Evolutionary conservation across 2,888 invertebrate genomes (phyloP).

Genomic region (Eilema griseolum): DNA sequence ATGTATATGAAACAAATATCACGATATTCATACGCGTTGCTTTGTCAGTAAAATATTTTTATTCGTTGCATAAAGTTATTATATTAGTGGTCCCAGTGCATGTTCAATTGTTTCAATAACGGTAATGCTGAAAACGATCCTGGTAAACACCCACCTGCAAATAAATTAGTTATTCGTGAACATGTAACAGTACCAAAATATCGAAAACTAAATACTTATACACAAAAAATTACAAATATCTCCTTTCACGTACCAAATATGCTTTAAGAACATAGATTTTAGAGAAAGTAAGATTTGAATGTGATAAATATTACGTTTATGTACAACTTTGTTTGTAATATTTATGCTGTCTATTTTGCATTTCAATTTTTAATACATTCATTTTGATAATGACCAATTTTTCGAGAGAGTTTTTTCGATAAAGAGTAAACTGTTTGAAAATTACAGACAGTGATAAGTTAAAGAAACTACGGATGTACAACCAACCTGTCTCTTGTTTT

Average conservation of each 20-base stretch:
- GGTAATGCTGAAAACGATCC: neutral
- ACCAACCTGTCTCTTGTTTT: conserved; percentile 81
- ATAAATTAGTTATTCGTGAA: neutral
- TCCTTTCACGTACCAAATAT: neutral
- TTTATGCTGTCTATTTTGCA: too few species aligned
- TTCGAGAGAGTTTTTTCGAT: neutral
- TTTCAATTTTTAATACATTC: too few species aligned
- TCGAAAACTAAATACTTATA: neutral
- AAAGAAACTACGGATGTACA: neutral
- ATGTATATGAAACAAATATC: too few species aligned
- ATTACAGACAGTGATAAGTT: neutral
- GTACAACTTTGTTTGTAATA: neutral
- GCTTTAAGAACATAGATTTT: too few species aligned
- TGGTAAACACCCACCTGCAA: neutral
- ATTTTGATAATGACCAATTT: neutral
- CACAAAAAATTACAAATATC: neutral
- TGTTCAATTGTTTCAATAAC: neutral
- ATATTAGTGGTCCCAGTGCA: neutral
- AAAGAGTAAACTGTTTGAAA: neutral
- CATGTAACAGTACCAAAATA: neutral
- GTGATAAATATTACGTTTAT: neutral
- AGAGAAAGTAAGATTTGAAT: too few species aligned
- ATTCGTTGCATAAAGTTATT: neutral
- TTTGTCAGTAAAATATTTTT: neutral
- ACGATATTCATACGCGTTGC: too few species aligned